Evolutionary conservation across 1,140 invertebrate genomes (phyloP), one percentile per base, ranked within the genome.

Genomic region (Drosophila seguyi): DNA sequence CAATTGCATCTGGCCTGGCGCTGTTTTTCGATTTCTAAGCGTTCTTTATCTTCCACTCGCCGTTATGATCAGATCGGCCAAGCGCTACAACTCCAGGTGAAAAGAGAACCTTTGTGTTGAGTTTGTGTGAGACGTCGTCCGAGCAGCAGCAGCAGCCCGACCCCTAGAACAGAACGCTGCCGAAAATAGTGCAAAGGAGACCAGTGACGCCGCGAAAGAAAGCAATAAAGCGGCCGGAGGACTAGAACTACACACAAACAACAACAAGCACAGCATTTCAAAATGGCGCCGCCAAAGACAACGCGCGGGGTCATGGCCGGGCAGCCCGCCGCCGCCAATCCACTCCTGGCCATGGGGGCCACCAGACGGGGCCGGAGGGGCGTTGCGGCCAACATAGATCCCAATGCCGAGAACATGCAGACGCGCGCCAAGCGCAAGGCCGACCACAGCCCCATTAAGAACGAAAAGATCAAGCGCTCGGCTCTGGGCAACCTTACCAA

Each of bases 401-500:
- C 79, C 52, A 92, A 92, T 74, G 61, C 52, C 27, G 91, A 87
- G 47, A 81, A 86, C 27, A 82, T 86, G 50, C 82, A 83, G 55
- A 92, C 90, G 25, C 85, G 91, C 47, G 84, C 78, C 7, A 93
- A 93, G 57, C 90, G 92, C 42, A 93, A 93, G 68, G 92, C 92
- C 39, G 92, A 93, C 16, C 71, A 88, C 22, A 93, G 92, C 58
- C 92, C 92, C 14, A 81, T 90, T 8, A 92, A 92, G n/a, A 93
- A 93, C 66, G 92, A 93, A 14, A 92, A 92, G 59, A 80, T 92
- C 38, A 96, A 95, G 75, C 92, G 95, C 75, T 94, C 94, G 41
- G 95, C 95, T 1, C 93, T 96, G 77, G 95, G 95, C 66, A 96
- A 96, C 81, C 93, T 96, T 27, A 96, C 95, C 8, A 96, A 96